Evolutionary conservation across 1,140 invertebrate species (phyloP).

Genomic region (Magallana angulata): DNA sequence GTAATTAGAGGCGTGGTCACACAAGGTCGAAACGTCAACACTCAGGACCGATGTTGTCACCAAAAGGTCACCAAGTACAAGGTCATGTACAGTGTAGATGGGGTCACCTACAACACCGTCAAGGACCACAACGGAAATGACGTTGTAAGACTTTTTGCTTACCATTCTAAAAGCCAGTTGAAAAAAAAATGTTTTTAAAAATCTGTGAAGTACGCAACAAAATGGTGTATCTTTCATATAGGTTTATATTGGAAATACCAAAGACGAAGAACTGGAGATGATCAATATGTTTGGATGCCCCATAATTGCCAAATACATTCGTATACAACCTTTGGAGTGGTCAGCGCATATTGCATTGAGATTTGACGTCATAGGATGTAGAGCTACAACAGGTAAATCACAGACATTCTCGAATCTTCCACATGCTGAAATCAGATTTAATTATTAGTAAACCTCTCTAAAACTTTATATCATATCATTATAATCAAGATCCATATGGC

Average conservation of each 20-base stretch:
- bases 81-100: constrained; percentile 64
- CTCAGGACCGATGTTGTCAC: constrained; percentile 57
- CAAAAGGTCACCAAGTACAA: constrained; percentile 61
- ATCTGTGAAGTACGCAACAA: too few relatives aligned
- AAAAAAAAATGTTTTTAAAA: too few relatives aligned
- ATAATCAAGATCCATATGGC: constrained; percentile 50
- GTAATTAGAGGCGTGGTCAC: constrained; percentile 63
- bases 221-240: constrained; percentile 22
- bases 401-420: neutral
- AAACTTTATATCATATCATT: neutral
- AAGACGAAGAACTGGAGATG: constrained; percentile 60
- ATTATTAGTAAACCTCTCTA: neutral
- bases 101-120: constrained; percentile 54
- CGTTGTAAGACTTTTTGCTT: constrained; percentile 42
- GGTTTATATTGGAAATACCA: constrained; percentile 65
- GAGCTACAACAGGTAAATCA: constrained; percentile 54
- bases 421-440: neutral
- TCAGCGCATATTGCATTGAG: constrained; percentile 60
- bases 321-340: constrained; percentile 62
- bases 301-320: constrained; percentile 64
- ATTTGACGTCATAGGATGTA: constrained; percentile 65
- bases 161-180: too few relatives aligned
- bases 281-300: constrained; percentile 63
- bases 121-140: constrained; percentile 60
- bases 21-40: constrained; percentile 64